Conservation (phyloP, 2,797 vertebrate species). For the Odontamblyopus lacepedii region DNA sequence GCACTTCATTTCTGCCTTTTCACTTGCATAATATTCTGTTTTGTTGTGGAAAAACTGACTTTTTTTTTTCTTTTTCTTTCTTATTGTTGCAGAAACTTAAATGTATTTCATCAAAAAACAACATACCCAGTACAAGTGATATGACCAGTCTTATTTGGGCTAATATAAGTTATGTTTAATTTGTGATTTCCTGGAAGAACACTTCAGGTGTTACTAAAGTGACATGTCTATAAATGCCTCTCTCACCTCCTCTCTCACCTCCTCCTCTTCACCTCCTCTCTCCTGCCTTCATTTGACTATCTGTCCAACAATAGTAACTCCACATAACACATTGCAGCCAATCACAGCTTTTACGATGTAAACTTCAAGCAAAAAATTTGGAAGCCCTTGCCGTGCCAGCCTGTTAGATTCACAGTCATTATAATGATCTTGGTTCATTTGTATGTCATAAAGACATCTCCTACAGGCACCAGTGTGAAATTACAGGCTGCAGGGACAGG, state of each 20-base stretch:
- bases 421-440: neutral
- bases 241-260: slow-evolving; percentile 12
- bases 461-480: neutral
- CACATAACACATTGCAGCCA: neutral
- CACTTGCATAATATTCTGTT: too few relatives aligned
- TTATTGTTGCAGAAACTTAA: too few relatives aligned
- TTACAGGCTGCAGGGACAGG: neutral
- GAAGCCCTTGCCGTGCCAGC: neutral
- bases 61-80: too few relatives aligned
- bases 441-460: neutral
- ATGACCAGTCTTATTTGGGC: too few relatives aligned
- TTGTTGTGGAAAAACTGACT: too few relatives aligned
- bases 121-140: too few relatives aligned
- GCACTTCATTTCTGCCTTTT: too few relatives aligned
- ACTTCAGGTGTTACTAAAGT: slow-evolving; percentile 10
- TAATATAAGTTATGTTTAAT: neutral
- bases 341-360: slow-evolving; percentile 3
- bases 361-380: neutral
- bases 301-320: neutral
- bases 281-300: neutral
- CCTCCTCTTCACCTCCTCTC: neutral
- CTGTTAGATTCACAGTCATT: neutral
- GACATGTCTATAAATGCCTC: slow-evolving; percentile 11
- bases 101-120: too few relatives aligned
- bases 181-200: slow-evolving; percentile 11